Percentiles rank a stretch among this genome's conserved stretches.
Conservation (phyloP, 2,797 vertebrate genomes). For the Pampus argenteus region DNA sequence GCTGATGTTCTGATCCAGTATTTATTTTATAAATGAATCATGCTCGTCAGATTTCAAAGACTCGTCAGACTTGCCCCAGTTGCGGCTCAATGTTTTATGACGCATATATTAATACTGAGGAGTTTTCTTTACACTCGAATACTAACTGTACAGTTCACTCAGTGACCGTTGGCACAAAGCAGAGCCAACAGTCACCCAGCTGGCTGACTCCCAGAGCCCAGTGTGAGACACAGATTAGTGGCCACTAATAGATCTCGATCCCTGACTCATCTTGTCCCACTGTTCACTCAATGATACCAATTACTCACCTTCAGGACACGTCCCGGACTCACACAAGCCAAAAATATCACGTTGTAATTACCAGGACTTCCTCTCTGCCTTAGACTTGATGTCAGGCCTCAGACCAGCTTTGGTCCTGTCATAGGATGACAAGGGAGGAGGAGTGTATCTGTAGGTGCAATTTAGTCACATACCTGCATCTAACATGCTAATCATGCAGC, state of each 20-base stretch:
- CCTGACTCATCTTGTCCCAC: constrained; percentile 70
- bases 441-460: constrained; percentile 6
- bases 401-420: constrained; percentile 5
- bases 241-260: constrained; percentile 70
- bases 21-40: constrained; percentile 67
- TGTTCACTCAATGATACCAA: constrained; percentile 70
- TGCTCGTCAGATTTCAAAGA: constrained; percentile 62
- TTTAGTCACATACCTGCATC: constrained; percentile 33
- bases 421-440: not conserved
- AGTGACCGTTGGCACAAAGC: constrained; percentile 34
- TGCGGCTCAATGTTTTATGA: constrained; percentile 42
- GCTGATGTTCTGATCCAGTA: constrained; percentile 39
- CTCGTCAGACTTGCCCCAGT: constrained; percentile 53
- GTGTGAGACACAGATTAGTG: constrained; percentile 63
- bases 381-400: constrained; percentile 32
- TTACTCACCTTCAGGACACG: constrained; percentile 72
- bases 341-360: constrained; percentile 73
- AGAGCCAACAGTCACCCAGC: constrained; percentile 31
- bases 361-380: constrained; percentile 45
- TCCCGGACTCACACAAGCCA: constrained; percentile 46
- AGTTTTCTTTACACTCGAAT: constrained; percentile 19
- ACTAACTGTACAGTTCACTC: not conserved
- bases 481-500: constrained; percentile 25
- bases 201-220: constrained; percentile 56
- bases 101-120: constrained; percentile 53